phyloP scores from a whole-genome alignment of 2,888 invertebrate genomes.

The Rutpela maculata region DNA sequence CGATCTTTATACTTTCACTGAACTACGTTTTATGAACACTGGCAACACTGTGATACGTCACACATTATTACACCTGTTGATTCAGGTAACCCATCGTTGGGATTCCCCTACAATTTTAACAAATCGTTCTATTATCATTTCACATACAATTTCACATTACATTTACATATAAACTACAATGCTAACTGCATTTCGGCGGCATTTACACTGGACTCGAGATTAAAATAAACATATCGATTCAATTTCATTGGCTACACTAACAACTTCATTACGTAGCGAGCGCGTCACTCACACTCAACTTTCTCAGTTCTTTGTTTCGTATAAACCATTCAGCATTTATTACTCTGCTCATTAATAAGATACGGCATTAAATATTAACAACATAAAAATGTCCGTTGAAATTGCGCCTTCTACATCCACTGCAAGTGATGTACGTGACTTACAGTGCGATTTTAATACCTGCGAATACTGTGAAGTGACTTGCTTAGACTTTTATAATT shows the following conservation, averaged over 20 bases:
- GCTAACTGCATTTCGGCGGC: neutral
- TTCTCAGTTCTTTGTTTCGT: neutral
- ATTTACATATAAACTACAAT: neutral
- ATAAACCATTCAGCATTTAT: neutral
- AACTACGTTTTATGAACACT: neutral
- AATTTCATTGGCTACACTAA: neutral
- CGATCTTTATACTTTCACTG: neutral
- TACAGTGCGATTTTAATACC: neutral
- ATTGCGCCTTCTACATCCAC: neutral
- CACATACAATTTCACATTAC: neutral
- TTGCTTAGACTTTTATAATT: no score
- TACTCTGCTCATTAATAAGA: neutral
- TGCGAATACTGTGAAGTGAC: neutral
- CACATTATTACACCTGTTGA: neutral
- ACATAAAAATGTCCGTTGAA: neutral
- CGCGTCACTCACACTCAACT: neutral
- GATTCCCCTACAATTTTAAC: neutral
- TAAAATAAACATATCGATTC: neutral
- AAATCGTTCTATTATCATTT: neutral
- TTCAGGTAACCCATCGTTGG: neutral
- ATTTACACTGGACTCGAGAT: neutral
- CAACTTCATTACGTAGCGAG: neutral
- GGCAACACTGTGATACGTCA: neutral
- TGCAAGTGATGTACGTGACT: neutral
- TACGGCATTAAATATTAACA: neutral